Evolutionary conservation across 2,888 invertebrate genomes (phyloP), one percentile per base, ranked within the genome.

Genomic region (Harpalus rubripes): DNA sequence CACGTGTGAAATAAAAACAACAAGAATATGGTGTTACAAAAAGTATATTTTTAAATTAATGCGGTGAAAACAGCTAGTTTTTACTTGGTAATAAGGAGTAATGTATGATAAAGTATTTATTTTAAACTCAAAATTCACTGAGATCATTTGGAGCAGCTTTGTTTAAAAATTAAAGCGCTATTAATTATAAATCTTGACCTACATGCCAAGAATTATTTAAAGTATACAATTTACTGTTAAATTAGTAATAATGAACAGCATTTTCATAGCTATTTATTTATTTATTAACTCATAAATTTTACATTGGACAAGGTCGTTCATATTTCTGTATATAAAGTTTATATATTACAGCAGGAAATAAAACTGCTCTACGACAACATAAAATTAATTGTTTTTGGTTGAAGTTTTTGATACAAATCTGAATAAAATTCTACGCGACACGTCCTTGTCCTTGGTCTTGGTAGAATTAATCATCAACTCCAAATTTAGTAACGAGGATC

Each of bases 401-500:
- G 0, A 68, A 39, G 8, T 26, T 63, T 63, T 63, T n/a, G 68
- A 68, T 68, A 68, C 8, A 68, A 65, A 68, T n/a, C 39, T 10
- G 68, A 12, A 32, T n/a, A 39, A n/a, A 68, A 68, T 39, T 63
- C 7, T 32, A 12, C 32, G n/a, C 39, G n/a, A 68, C 15, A 15
- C 22, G 22, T 22, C 22, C 68, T 68, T 74, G 78, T 56, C 78
- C 78, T 78, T 78, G 58, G 26, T 12, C 78, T 78, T 78, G 58
- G 26, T 12, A 3, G 26, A 22, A 58, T 58, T 78, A 78, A 58
- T 78, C 78, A 58, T 58, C 78, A 58, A 12, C 12, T 56, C 78
- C 22, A n/a, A 78, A 78, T 78, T 78, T 78, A 26, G 76, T 58
- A 72, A 5, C 76, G 76, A 12, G 8, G 56, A 56, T 56, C 26